Evolutionary conservation across 2,888 invertebrate species (phyloP).

Genomic region (Eurytoma adleriae): DNA sequence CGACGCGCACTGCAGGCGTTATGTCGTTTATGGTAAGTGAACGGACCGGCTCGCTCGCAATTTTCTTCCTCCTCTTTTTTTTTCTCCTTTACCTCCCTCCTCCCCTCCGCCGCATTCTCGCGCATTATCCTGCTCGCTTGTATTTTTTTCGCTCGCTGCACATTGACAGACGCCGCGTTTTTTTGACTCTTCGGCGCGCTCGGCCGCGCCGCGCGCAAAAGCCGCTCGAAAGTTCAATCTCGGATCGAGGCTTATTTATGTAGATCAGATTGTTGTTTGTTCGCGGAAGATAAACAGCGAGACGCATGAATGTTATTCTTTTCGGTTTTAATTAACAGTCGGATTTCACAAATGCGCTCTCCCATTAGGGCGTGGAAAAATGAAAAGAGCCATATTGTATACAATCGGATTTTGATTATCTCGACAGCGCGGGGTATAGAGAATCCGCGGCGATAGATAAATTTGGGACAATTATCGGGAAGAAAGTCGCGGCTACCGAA

Average conservation of each 20-base stretch:
- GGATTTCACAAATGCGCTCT: neutral
- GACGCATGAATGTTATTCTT: neutral
- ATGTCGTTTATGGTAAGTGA: conserved; percentile 35
- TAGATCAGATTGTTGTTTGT: too few relatives aligned
- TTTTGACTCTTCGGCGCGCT: neutral
- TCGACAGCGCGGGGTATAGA: neutral
- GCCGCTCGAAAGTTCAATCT: too few relatives aligned
- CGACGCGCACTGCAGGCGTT: conserved; percentile 34
- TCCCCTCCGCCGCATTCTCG: neutral
- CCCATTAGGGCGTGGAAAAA: conserved; percentile 6
- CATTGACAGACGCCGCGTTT: too few relatives aligned
- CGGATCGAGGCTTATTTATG: too few relatives aligned
- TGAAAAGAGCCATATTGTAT: neutral
- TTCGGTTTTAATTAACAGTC: neutral
- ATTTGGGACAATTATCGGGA: conserved; percentile 42
- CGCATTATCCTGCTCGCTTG: neutral
- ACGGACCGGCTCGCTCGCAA: conserved; percentile 11
- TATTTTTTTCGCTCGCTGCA: neutral
- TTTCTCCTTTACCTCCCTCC: neutral
- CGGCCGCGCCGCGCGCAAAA: too few relatives aligned
- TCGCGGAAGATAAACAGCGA: too few relatives aligned
- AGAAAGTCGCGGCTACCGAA: conserved; percentile 4
- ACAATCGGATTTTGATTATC: neutral
- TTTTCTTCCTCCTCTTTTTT: conserved; percentile 18
- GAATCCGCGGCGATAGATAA: conserved; percentile 7